Evolutionary conservation across 2,888 invertebrate genomes (phyloP), one percentile per base, ranked within the genome.

Genomic region (Pseudococcus jackbeardsleyi): DNA sequence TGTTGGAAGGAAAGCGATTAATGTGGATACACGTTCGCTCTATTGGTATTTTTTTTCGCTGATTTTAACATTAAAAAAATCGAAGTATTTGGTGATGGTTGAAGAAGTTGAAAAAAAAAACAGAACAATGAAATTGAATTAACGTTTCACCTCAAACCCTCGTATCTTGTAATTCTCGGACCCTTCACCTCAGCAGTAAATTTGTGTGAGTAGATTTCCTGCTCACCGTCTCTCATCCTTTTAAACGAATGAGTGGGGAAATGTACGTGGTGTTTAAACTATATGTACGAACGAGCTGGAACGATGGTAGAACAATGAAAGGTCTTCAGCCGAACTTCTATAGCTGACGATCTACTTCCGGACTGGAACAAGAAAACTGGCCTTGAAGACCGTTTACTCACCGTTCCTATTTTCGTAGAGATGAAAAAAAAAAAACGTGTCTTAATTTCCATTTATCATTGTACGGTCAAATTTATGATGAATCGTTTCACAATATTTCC

Each of bases 311-410:
- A 42, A 79, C 79, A 79, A 72, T 72, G 68, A 72, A 79, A 79
- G 79, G 79, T 79, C 79, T 79, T 79, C 79, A 42, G 79, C 72
- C 72, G 5, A 72, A 39, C 72, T 79, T 79, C 12, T 72, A 33
- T 33, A 72, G 33, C 79, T 79, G 79, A 79, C 79, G 79, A 79
- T 79, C 79, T 79, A 42, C 79, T 79, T 79, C 79, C 79, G 79
- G 42, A 79, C 42, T 79, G 79, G 79, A 79, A 79, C 79, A 79
- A 79, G 79, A 72, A 26, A 26, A 42, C 46, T 79, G 79, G 79
- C 79, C 79, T 79, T 79, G 79, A 79, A 79, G 79, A 79, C 79
- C 79, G 79, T 79, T 79, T 42, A 72, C 26, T 59, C 68, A 33
- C 33, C 9, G 59, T 59, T 54, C 54, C 1, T 54, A 54, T 54